phyloP scores from a whole-genome alignment of 2,888 invertebrate genomes.

The Eupithecia subumbrata region DNA sequence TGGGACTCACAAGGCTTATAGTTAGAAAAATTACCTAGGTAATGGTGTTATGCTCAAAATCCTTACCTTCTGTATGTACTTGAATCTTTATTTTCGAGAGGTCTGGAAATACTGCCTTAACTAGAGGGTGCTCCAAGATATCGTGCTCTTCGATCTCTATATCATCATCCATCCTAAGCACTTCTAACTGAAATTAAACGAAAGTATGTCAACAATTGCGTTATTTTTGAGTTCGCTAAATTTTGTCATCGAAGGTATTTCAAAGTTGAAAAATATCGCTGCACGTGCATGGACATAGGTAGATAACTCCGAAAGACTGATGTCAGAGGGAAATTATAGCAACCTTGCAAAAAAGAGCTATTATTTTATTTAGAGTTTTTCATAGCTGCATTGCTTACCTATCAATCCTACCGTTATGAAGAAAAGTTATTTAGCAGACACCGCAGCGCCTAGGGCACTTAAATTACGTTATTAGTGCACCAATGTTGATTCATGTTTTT shows the following conservation, averaged over 20 bases:
- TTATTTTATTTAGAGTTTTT: background rate
- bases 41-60: background rate
- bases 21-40: background rate
- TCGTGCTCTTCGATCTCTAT: slow-evolving; percentile 74
- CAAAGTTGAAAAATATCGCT: background rate
- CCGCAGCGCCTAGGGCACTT: background rate
- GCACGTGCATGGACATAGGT: background rate
- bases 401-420: background rate
- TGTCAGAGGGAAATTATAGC: background rate
- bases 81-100: slow-evolving; percentile 58
- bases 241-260: background rate
- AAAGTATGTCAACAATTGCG: background rate
- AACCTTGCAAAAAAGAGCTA: background rate
- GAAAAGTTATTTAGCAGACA: background rate
- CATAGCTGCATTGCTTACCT: background rate
- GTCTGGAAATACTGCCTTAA: slow-evolving; percentile 58
- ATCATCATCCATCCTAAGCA: slow-evolving; percentile 61
- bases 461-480: background rate
- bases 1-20: background rate
- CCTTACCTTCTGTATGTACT: slow-evolving; percentile 47
- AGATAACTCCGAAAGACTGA: background rate
- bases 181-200: background rate
- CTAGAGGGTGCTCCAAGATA: slow-evolving; percentile 59
- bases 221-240: background rate
- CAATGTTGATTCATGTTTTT: background rate